These are phyloP conservation scores for Polymixis lichenea DNA, from an alignment of 2,888 invertebrate species.

Conservation along the genomic window DNA sequence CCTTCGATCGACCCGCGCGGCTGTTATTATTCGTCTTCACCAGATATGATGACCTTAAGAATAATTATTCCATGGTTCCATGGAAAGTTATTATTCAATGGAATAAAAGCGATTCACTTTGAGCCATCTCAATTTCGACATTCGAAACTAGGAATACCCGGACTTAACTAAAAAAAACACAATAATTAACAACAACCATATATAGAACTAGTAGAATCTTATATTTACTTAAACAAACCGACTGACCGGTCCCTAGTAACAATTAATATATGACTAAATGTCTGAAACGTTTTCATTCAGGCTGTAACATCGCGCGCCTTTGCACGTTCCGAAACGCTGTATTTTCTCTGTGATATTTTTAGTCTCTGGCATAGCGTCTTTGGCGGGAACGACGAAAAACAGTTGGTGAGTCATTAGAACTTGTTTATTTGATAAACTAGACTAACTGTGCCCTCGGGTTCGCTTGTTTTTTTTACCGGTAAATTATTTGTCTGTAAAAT, in stretches of 20 bases:
- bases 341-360: slow-evolving; percentile 29
- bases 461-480: too few relatives aligned
- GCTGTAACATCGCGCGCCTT: slow-evolving; percentile 7
- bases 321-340: slow-evolving; percentile 38
- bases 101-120: background rate
- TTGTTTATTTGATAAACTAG: background rate
- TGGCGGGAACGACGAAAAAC: slow-evolving; percentile 52
- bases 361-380: slow-evolving; percentile 61
- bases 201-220: slow-evolving; percentile 7
- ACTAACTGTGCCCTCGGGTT: background rate
- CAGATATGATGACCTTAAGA: too few relatives aligned
- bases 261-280: slow-evolving; percentile 31
- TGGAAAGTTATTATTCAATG: too few relatives aligned
- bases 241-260: background rate
- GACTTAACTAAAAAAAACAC: background rate
- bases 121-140: background rate
- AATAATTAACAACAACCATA: background rate
- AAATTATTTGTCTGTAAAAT: too few relatives aligned
- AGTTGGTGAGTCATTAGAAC: slow-evolving; percentile 40
- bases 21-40: too few relatives aligned
- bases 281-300: slow-evolving; percentile 31
- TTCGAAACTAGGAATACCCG: background rate
- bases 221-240: slow-evolving; percentile 23
- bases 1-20: too few relatives aligned
- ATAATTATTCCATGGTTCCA: too few relatives aligned